Base-by-base conservation (phyloP, 1,140 invertebrate species). In the Euwallacea similis region DNA sequence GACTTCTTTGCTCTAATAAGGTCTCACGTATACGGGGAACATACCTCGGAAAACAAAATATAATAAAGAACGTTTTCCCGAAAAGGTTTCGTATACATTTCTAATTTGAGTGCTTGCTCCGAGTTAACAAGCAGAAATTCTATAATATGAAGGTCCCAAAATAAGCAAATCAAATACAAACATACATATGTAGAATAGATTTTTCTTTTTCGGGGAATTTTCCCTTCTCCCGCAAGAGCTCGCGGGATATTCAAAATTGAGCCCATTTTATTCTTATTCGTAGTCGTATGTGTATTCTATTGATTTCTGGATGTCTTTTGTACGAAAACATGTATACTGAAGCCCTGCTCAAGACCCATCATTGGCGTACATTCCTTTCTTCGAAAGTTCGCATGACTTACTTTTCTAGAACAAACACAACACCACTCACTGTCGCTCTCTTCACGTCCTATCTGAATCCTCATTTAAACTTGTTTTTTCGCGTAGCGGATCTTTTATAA, bases 121-220 rank as follows among this genome's bases (percentile, higher is more conserved):
- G 46, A 58, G 68, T 70, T 70, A 70, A 70, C 68, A 64, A 70
- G 68, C 68, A 70, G 60, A 63, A 70, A 70, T 70, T 70, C 61
- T 70, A 63, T 70, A 70, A 70, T 64, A 64, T 64, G 68, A 61
- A 43, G 15, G 61, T 64, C 16, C 60, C 50, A 63, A 70, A 64
- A 70, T 70, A 70, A 70, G 68, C 68, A 70, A 70, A 70, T 70
- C 68, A 70, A 70, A 64, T 70, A 70, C 68, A 69, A 69, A 69
- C 56, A 69, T 69, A 69, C 65, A 67, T 69, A 69, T 69, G 58
- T 69, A 42, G 66, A 61, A 59, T 58, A 69, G 54, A 50, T 69
- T 63, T 70, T 70, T 50, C 54, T 61, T 69, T 61, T 59, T 61
- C 59, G 33, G 8, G 4, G 16, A 61, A n/a, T 61, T 61, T 41